Evolutionary conservation across 2,888 invertebrate genomes (phyloP).

Genomic region (Vesta saturnalis): DNA sequence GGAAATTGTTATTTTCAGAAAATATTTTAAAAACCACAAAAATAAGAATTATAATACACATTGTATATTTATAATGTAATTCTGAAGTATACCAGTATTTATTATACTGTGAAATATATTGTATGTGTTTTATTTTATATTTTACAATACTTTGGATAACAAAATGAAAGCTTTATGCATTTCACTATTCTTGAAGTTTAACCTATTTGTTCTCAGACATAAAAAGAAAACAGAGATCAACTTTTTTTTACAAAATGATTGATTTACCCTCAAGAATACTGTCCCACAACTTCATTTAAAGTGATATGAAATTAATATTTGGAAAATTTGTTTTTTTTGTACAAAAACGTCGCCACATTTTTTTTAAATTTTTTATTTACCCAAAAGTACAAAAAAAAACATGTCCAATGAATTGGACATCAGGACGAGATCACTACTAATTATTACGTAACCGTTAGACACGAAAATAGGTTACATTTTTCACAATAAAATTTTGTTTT

Average conservation of each 20-base stretch:
- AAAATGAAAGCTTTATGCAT: too few relatives aligned
- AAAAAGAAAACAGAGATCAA: too few relatives aligned
- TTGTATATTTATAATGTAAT: conserved; percentile 68
- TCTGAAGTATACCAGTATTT: conserved; percentile 67
- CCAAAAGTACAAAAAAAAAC: background rate
- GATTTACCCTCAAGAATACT: too few relatives aligned
- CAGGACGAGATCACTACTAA: background rate
- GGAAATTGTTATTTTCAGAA: conserved; percentile 68
- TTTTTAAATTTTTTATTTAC: background rate
- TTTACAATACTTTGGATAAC: too few relatives aligned
- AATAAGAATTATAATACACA: conserved; percentile 63
- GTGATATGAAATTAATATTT: background rate
- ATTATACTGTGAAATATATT: conserved; percentile 66
- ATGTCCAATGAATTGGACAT: background rate
- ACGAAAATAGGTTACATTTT: background rate
- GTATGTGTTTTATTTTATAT: conserved; percentile 39
- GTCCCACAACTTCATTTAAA: too few relatives aligned
- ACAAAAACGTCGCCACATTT: background rate
- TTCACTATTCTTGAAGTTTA: too few relatives aligned
- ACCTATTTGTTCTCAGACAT: too few relatives aligned
- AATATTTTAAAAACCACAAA: conserved; percentile 64
- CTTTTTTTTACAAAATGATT: too few relatives aligned
- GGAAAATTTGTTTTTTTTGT: background rate
- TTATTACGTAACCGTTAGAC: background rate
- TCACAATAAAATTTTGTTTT: background rate